A percentile compares a stretch with the other conserved stretches of the same genome.
Conservation (phyloP, 2,113 vertebrate species). For the Phaethon lepturus region DNA sequence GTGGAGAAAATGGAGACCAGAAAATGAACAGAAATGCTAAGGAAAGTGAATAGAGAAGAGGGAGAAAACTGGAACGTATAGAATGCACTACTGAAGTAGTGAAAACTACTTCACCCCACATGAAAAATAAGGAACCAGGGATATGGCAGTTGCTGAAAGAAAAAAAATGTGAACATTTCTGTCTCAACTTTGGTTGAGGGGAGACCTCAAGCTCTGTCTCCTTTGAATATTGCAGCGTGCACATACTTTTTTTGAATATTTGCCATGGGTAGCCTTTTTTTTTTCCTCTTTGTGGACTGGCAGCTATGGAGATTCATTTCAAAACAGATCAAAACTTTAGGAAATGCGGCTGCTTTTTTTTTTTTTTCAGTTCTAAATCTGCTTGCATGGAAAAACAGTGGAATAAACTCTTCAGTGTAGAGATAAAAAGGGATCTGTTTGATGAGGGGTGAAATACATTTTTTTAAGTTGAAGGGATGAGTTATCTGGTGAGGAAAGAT, state of each 20-base stretch:
- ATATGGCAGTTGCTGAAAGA: neutral
- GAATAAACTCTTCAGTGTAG: neutral
- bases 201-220: neutral
- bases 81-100: too few species aligned
- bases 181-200: neutral
- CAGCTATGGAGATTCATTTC: neutral
- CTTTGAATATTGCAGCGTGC: neutral
- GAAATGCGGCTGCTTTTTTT: neutral
- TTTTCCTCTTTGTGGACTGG: neutral
- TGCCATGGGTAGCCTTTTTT: neutral
- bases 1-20: neutral
- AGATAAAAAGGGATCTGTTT: neutral
- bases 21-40: neutral
- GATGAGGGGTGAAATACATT: neutral
- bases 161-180: neutral
- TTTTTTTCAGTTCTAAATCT: neutral
- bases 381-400: neutral
- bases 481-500: neutral
- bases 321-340: conserved; percentile 18
- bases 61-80: neutral
- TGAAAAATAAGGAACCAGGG: neutral
- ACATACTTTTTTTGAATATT: neutral
- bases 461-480: neutral
- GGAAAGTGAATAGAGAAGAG: neutral
- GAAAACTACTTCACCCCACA: too few species aligned